Percentiles rank a stretch among this genome's conserved stretches.
These are phyloP conservation scores for Papilio helenus DNA, from an alignment of 1,140 invertebrate species.

Conservation along the genomic window DNA sequence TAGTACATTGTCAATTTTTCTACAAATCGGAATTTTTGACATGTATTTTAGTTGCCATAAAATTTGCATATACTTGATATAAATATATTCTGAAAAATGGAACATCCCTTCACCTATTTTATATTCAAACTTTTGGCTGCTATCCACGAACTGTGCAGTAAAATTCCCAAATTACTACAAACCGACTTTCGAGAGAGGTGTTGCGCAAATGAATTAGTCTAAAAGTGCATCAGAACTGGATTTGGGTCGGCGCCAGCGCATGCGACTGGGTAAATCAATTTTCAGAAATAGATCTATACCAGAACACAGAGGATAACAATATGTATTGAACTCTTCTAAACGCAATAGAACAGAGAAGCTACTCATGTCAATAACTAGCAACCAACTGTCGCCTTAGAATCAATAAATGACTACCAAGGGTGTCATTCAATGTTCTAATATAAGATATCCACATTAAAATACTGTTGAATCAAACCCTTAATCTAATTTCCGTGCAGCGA, in stretches of 20 bases:
- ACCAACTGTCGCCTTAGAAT: too few species aligned
- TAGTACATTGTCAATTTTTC: too few species aligned
- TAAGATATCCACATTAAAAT: too few species aligned
- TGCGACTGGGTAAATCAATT: conserved; percentile 8
- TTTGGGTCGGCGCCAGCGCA: conserved; percentile 22
- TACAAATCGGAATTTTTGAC: too few species aligned
- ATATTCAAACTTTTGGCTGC: conserved; percentile 26
- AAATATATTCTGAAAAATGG: not conserved
- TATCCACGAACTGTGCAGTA: conserved; percentile 25
- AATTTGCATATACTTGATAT: too few species aligned
- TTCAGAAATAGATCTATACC: conserved; percentile 11
- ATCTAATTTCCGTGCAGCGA: too few species aligned
- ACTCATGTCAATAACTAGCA: too few species aligned
- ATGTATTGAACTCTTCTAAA: not conserved
- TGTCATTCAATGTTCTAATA: too few species aligned
- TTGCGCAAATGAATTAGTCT: conserved; percentile 29
- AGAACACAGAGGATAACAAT: not conserved
- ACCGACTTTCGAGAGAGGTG: conserved; percentile 13
- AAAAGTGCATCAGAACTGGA: conserved; percentile 20
- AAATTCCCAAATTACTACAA: conserved; percentile 36
- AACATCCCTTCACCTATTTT: conserved; percentile 24
- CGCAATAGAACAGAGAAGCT: not conserved
- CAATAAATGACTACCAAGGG: too few species aligned
- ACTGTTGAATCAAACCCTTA: too few species aligned
- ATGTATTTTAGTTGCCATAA: too few species aligned